Base-by-base conservation (phyloP, 2,797 vertebrate species). In the Alfaro cultratus region DNA sequence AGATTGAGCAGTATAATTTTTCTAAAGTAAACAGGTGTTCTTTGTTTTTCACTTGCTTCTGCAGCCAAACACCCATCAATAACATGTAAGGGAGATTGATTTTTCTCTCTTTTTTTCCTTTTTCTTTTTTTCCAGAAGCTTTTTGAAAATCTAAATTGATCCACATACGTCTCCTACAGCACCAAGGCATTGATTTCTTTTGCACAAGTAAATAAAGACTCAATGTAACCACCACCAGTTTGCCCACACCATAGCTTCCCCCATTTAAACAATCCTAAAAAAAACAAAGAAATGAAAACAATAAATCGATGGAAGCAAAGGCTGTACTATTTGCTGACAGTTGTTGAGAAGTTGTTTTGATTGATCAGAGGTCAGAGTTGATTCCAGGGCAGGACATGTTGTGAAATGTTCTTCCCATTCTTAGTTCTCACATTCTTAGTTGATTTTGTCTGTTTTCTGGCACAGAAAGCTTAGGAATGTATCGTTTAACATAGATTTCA, bases 131-230 rank as follows among this genome's bases (percentile, higher is more conserved):
- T 68, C 18, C 91, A 86, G 87, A 87, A 88, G 91, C 93, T 95
- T 94, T 94, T 88, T 94, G 84, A 94, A 94, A 94, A 90, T 92
- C 90, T 88, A 80, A 91, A 96, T 95, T 95, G 95, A 96, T 96
- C 91, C 90, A 74, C 88, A 84, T 91, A 94, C 92, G 94, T 94
- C 90, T 95, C 92, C 91, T 92, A 86, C 86, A 78, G 89, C 90
- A 85, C 83, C 88, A 86, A 85, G 62, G 67, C 87, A 95, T 95
- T 1, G 92, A 94, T 95, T 94, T 89, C 80, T 92, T 88, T 89
- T 90, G 85, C 90, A 87, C 73, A 82, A 93, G 87, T 94, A 95
- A 95, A 95, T 94, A 95, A 92, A 95, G 90, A 93, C 86, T 90
- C 88, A 88, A 82, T 83, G 57, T 89, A 89, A 82, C 74, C 75